Base-by-base conservation (phyloP, 2,888 invertebrate genomes). In the Empis stercorea region DNA sequence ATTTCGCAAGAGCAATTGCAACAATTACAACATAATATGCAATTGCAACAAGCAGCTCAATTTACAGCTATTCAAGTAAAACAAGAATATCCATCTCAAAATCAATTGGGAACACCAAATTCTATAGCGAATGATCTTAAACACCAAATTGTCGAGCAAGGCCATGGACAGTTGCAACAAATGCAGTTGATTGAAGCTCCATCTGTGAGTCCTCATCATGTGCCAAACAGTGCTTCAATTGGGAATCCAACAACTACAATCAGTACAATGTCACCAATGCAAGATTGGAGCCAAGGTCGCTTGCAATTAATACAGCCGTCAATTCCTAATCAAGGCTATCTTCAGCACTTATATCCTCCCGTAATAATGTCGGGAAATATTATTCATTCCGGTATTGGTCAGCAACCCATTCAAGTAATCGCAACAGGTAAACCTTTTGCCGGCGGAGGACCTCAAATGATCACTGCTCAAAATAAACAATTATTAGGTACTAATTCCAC, bases 301-400 rank as follows among this genome's bases (percentile, higher is more conserved):
- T 81, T 91, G 30, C 89, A 91, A 64, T 82, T 91, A 20, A 86
- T 91, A 57, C 88, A 87, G 58, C 81, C 81, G 49, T 84, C 84
- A 1, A 65, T 85, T 43, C 72, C 84, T 64, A 85, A 77, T 65
- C 77, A 75, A 41, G 77, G 83, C 3, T 87, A 88, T 60, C 67
- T 89, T 44, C 87, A 87, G 62, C 13, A 50, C 10, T 61, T 91
- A 52, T 87, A 87, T 66, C 77, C 84, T 0, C 87, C 84, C 60
- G 86, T 91, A 50, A 66, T 92, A 23, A 86, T 91, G 79, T 87
- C 87, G 0, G 80, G 87, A 2, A 84, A 84, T 63, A 73, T 88
- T 9, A 76, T 89, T 63, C 86, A 63, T 44, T 58, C 63, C 1
- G 61, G 64, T 1, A 48, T 70, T 9, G 66, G 67, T 1, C 68